phyloP scores from a whole-genome alignment of 2,888 invertebrate genomes.

The Invenusta paracnida region DNA sequence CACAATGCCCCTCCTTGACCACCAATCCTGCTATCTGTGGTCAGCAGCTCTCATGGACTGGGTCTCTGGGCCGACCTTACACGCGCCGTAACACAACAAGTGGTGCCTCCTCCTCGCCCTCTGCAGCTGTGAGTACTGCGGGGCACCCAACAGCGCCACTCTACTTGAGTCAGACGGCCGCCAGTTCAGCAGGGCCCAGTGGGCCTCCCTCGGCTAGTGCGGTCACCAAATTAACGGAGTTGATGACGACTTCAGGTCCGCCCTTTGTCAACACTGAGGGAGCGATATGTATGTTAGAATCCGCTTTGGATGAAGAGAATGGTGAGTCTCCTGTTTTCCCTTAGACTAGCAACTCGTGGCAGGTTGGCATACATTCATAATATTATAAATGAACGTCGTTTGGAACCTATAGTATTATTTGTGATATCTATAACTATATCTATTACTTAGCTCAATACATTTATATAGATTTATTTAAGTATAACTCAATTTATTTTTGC shows the following conservation, averaged over 20 bases:
- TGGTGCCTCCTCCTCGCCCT: background rate
- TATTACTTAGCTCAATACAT: no score
- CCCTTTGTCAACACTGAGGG: background rate
- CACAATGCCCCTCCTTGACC: no score
- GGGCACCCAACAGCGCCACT: background rate
- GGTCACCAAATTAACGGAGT: background rate
- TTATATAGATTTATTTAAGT: no score
- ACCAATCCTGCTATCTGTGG: background rate
- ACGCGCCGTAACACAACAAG: background rate
- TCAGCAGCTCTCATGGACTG: background rate
- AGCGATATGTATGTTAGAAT: background rate
- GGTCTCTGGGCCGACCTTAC: background rate
- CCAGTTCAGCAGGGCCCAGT: background rate
- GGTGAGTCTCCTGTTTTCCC: background rate
- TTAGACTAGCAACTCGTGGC: no score
- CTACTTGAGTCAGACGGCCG: background rate
- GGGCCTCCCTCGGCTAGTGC: no score
- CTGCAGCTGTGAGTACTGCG: no score
- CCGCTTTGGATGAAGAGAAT: background rate
- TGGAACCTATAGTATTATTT: no score
- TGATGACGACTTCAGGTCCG: background rate
- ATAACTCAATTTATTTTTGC: no score
- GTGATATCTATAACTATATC: no score
- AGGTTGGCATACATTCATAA: no score
- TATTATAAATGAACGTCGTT: no score